phyloP scores from a whole-genome alignment of 2,797 vertebrate genomes.

The Eutrigla gurnardus region DNA sequence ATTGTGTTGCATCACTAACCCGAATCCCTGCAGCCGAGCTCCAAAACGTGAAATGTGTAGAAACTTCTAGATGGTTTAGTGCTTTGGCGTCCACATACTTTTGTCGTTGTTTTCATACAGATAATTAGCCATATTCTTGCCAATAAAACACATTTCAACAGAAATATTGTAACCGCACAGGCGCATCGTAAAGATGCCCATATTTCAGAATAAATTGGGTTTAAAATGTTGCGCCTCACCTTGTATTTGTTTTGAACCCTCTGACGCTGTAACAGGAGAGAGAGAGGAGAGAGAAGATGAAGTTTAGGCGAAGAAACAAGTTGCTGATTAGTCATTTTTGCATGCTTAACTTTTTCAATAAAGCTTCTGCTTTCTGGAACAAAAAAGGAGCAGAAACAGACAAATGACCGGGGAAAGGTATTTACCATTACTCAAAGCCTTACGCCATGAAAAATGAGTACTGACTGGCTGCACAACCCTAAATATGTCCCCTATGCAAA shows the following conservation, averaged over 20 bases:
- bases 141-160: background rate
- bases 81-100: background rate
- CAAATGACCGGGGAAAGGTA: constrained; percentile 79
- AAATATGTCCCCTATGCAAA: constrained; percentile 86
- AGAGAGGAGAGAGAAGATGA: constrained; percentile 42
- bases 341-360: constrained; percentile 68
- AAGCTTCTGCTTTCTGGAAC: constrained; percentile 65
- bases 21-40: constrained; percentile 9
- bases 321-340: constrained; percentile 76
- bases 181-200: background rate
- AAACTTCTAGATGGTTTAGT: background rate
- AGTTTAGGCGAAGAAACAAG: constrained; percentile 71
- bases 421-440: constrained; percentile 85
- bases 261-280: constrained; percentile 62
- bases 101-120: background rate
- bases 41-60: background rate
- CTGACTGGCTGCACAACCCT: constrained; percentile 80
- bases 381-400: constrained; percentile 76
- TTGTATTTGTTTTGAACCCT: constrained; percentile 75
- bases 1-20: background rate
- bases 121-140: background rate
- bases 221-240: constrained; percentile 66
- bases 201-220: background rate
- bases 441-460: constrained; percentile 83
- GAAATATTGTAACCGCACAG: too few species aligned